Base-by-base conservation (phyloP, 2,797 vertebrate genomes). In the Pempheris klunzingeri region DNA sequence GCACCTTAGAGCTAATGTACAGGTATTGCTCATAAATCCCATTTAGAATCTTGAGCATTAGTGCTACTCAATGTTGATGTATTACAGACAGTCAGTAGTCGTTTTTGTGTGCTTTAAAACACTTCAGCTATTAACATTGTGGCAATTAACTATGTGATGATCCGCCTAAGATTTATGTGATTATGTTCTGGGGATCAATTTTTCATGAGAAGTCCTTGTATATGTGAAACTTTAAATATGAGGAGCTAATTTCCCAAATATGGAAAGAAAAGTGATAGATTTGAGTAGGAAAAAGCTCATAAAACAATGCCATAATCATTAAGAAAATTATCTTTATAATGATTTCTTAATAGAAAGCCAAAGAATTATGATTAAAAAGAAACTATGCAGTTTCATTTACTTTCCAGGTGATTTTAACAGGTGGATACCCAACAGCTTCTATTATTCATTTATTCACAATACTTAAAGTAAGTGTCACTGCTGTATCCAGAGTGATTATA, bases 141-240 rank as follows among this genome's bases (percentile, higher is more conserved):
- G 44, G 52, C 60, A 44, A 43, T n/a, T n/a, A n/a, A n/a, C n/a
- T n/a, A n/a, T n/a, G n/a, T 41, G 63, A 71, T 78, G 30, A 66
- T 75, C 52, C 64, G 12, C 44, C 7, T 22, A 8, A 70, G 34
- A 18, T 73, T n/a, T 44, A 36, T 60, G 24, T 63, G 52, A 68
- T 34, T 61, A 20, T 32, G 63, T 61, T 46, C 65, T 44, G 17
- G n/a, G 9, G n/a, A 65, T 82, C 1, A 0, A 52, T 82, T 36
- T 62, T 71, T 41, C 36, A 66, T 68, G 58, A 59, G 24, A 63
- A 30, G 28, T 4, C 28, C 14, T 41, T 61, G 9, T 49, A 17
- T 24, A 30, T 20, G 68, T 69, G 52, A 34, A 59, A 81, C 7
- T 72, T 71, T 20, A 26, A 67, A 72, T 53, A 58, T 39, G 30